These are phyloP conservation scores for Tuta absoluta DNA, from an alignment of 2,888 invertebrate species.

Conservation along the genomic window DNA sequence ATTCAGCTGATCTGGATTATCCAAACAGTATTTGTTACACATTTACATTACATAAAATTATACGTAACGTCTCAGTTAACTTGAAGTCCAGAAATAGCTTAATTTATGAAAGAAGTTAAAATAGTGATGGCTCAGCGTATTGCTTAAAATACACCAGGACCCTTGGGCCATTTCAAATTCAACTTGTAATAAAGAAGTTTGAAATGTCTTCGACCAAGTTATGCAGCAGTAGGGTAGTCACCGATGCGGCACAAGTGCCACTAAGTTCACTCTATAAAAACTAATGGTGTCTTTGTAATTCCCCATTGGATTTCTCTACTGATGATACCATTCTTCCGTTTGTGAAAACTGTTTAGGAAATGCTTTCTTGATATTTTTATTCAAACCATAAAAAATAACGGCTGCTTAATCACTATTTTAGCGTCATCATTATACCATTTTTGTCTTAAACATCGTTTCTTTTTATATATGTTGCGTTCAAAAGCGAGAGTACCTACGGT, in stretches of 20 bases:
- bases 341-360: slow-evolving; percentile 31
- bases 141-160: too few species aligned
- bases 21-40: slow-evolving; percentile 7
- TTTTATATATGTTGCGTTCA: too few species aligned
- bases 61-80: neutral
- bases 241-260: slow-evolving; percentile 30
- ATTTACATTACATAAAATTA: neutral
- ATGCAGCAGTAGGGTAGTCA: slow-evolving; percentile 2
- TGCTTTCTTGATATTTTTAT: slow-evolving; percentile 33
- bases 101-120: too few species aligned
- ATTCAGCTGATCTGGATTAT: neutral
- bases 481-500: neutral
- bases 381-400: neutral
- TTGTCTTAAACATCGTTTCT: neutral
- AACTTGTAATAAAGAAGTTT: slow-evolving; percentile 19
- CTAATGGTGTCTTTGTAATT: slow-evolving; percentile 47
- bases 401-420: neutral
- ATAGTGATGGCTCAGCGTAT: too few species aligned
- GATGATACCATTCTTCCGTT: slow-evolving; percentile 12
- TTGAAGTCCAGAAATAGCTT: too few species aligned
- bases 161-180: neutral
- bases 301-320: neutral
- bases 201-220: slow-evolving; percentile 38
- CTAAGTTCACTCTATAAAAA: slow-evolving; percentile 60
- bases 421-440: neutral